Conservation (phyloP, 2,797 vertebrate species). For the Falco novaeseelandiae region DNA sequence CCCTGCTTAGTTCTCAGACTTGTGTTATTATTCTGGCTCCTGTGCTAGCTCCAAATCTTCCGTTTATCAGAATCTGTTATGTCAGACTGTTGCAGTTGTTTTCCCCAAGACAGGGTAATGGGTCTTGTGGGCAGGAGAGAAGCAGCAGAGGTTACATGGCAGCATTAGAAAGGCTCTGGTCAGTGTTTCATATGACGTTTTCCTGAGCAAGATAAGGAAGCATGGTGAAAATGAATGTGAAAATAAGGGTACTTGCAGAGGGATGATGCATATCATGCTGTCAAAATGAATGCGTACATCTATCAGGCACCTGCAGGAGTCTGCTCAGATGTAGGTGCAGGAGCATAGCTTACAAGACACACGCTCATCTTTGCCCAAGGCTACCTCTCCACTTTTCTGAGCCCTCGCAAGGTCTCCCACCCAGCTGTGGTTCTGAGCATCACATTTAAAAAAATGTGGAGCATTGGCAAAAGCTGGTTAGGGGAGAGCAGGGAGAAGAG, state of each 20-base stretch:
- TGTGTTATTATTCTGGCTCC: neutral
- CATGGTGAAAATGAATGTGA: neutral
- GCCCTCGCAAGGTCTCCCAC: neutral
- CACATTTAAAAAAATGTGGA: neutral
- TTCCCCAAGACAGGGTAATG: neutral
- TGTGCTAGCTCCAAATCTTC: neutral
- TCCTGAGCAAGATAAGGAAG: neutral
- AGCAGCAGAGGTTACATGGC: neutral
- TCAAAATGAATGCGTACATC: neutral
- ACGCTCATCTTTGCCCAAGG: neutral
- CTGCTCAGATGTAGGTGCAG: neutral
- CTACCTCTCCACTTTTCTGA: neutral
- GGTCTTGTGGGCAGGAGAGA: neutral
- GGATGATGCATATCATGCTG: rapidly evolving
- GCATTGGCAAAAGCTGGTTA: neutral
- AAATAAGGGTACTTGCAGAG: neutral
- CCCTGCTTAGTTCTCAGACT: neutral
- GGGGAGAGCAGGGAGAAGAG: neutral
- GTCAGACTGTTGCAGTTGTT: neutral
- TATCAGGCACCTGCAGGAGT: neutral
- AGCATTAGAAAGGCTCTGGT: neutral
- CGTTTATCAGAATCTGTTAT: neutral
- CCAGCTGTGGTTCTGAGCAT: rapidly evolving
- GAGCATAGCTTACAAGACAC: neutral
- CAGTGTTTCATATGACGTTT: neutral